These are phyloP conservation scores for Alfaro cultratus DNA, from an alignment of 2,797 vertebrate species.

Conservation along the genomic window DNA sequence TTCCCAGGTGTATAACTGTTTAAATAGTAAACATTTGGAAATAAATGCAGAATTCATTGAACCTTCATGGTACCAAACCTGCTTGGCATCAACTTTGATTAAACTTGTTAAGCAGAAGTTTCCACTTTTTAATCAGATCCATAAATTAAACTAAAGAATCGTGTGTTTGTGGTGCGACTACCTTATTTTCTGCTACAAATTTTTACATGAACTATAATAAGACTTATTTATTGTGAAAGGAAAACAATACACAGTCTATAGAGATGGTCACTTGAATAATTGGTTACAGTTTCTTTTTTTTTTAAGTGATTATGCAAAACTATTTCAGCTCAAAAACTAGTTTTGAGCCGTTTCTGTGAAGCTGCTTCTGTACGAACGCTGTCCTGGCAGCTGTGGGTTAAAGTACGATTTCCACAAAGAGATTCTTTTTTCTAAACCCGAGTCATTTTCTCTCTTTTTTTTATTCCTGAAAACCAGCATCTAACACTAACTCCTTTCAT, in stretches of 20 bases:
- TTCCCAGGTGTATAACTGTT: background rate
- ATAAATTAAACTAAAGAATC: background rate
- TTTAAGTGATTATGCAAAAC: background rate
- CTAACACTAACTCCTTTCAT: constrained; percentile 43
- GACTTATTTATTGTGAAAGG: background rate
- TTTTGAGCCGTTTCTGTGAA: background rate
- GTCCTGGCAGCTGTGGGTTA: background rate
- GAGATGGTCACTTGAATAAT: background rate
- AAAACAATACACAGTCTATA: background rate
- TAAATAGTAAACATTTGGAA: too few species aligned
- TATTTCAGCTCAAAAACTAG: background rate
- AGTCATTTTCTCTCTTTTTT: background rate
- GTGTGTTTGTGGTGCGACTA: background rate
- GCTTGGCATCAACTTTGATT: background rate
- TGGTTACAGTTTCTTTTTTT: background rate
- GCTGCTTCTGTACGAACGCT: background rate
- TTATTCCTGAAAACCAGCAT: constrained; percentile 19
- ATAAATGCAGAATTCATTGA: background rate
- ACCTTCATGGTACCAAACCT: background rate
- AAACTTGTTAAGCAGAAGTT: background rate
- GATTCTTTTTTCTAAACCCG: constrained; percentile 15
- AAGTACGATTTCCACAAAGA: background rate
- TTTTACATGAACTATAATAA: background rate
- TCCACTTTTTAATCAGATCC: background rate
- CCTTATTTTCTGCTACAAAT: background rate